Conservation (phyloP, 2,797 vertebrate genomes). For the Poliocrania exsul region DNA sequence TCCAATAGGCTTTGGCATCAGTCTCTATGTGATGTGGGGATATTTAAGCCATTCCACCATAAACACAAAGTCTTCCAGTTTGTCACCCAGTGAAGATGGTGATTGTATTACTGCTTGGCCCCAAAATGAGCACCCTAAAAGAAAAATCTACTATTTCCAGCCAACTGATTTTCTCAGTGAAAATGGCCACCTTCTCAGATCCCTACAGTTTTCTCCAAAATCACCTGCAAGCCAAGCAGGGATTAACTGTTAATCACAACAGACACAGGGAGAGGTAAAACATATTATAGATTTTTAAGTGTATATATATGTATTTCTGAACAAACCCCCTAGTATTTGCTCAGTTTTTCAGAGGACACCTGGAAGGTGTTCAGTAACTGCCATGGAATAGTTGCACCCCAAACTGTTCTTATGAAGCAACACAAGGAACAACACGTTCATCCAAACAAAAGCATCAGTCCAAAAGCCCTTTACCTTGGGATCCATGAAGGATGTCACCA, state of each 20-base stretch:
- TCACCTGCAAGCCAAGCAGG: neutral
- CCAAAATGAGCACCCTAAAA: neutral
- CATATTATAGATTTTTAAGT: neutral
- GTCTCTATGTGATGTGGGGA: accelerated
- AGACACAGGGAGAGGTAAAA: accelerated
- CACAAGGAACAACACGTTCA: neutral
- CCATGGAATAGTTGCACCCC: neutral
- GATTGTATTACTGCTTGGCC: neutral
- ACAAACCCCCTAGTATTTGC: neutral
- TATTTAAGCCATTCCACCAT: neutral
- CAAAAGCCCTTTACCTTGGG: neutral
- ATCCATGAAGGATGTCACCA: accelerated
- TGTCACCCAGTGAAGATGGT: neutral
- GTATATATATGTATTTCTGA: neutral
- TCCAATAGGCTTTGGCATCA: neutral
- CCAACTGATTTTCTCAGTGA: neutral
- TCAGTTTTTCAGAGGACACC: neutral
- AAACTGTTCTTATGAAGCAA: neutral
- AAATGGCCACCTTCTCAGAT: neutral
- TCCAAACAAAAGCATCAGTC: neutral
- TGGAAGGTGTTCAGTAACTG: neutral
- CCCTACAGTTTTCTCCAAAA: neutral
- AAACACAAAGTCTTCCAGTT: neutral
- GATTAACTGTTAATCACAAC: neutral
- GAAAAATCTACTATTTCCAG: neutral